phyloP scores from a whole-genome alignment of 2,797 vertebrate species.

The Acomys russatus region DNA sequence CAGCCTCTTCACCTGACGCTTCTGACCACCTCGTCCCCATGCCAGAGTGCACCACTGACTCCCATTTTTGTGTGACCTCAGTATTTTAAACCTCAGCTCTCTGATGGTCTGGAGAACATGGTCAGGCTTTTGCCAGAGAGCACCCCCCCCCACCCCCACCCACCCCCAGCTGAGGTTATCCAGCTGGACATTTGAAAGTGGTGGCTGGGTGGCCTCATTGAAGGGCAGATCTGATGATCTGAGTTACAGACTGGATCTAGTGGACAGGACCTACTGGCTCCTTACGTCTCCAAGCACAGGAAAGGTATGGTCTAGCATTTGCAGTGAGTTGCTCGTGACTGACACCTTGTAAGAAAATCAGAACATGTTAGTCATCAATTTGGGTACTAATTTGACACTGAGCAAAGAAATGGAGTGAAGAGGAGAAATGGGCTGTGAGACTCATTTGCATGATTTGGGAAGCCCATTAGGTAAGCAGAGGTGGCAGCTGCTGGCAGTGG shows the following conservation, averaged over 20 bases:
- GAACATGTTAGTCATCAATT: neutral
- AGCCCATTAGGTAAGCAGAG: neutral
- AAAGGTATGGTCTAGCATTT: neutral
- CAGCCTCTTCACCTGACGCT: neutral
- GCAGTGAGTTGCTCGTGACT: neutral
- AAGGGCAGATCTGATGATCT: neutral
- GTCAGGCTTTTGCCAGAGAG: neutral
- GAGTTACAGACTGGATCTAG: neutral
- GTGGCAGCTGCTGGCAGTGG: accelerated
- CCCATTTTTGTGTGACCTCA: neutral
- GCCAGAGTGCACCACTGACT: too few relatives aligned
- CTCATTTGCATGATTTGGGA: neutral
- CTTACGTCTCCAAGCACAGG: neutral
- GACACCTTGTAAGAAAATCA: accelerated
- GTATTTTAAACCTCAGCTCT: neutral
- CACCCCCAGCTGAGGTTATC: neutral
- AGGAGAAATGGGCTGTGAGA: neutral
- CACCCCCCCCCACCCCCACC: too few relatives aligned
- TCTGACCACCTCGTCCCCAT: neutral
- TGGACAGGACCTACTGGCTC: neutral
- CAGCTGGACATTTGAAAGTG: neutral
- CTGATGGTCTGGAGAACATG: neutral
- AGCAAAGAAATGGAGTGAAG: neutral
- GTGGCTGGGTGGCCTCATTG: neutral
- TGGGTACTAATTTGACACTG: neutral